Base-by-base conservation (phyloP, 2,797 vertebrate genomes). In the Poecilia gillii region DNA sequence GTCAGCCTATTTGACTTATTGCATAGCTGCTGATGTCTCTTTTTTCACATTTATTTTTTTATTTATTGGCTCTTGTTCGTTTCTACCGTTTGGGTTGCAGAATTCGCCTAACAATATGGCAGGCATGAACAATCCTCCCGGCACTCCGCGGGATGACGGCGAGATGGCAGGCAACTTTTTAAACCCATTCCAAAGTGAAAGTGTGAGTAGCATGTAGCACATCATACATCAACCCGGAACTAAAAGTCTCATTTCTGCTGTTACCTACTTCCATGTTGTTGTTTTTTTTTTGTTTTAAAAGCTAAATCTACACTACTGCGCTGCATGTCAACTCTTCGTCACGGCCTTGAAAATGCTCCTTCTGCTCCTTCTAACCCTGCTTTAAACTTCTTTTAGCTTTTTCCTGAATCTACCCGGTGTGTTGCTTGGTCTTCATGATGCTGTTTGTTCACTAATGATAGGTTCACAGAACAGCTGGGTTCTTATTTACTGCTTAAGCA, bases 111-210 rank as follows among this genome's bases (percentile, higher is more conserved):
- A 97, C 94, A 96, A 97, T 89, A 96, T 98, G 96, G 96, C 96
- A 76, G 96, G 96, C 90, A 96, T 98, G 96, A 97, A 96, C 94
- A 98, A 97, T 91, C 96, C 97, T 87, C 97, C 97, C 11, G 97
- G 97, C 73, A 97, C 97, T 88, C 97, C 97, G 4, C 96, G 97
- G 46, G 97, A 97, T 25, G 97, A 98, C 39, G 92, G 97, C 86
- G 97, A 98, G 94, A 97, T 97, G 97, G 94, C 94, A 84, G 96
- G 97, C 93, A 97, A 97, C 92, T 98, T 98, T 96, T 95, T 97
- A 94, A 97, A 97, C 93, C 96, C 97, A 94, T 98, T 98, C 96
- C 97, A 97, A 95, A 97, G 96, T 90, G 97, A 98, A 97, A 97
- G 97, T 94, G 97, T 97, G 94, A 97, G 97, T 96, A 88, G 16